A percentile compares a stretch with the other conserved stretches of the same genome.
Conservation (phyloP, 2,113 vertebrate species). For the Halichoerus grypus region DNA sequence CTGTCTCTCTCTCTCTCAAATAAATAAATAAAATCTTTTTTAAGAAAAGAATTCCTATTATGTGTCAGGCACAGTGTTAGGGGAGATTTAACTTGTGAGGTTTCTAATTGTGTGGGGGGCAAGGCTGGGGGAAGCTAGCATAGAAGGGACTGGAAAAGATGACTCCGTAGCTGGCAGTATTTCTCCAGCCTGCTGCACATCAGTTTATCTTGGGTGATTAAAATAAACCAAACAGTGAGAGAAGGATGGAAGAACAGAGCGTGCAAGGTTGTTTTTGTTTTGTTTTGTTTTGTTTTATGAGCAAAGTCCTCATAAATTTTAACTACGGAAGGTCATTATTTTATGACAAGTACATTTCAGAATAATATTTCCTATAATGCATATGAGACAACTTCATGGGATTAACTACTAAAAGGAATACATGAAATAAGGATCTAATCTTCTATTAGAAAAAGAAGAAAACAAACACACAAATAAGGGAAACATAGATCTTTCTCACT, state of each 20-base stretch:
- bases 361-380: not conserved
- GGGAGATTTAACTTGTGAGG: not conserved
- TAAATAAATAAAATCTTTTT: not conserved
- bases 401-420: not conserved
- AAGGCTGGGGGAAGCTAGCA: not conserved
- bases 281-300: not conserved
- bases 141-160: not conserved
- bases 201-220: not conserved
- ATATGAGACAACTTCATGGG: not conserved
- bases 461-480: not conserved
- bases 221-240: not conserved
- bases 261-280: not conserved
- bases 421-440: not conserved
- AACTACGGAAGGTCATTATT: not conserved
- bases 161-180: not conserved
- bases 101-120: not conserved
- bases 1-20: not conserved
- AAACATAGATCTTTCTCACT: not conserved
- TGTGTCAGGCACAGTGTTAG: not conserved
- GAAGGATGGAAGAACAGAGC: not conserved
- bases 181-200: not conserved
- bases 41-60: not conserved
- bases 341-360: not conserved
- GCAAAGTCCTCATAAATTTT: not conserved
- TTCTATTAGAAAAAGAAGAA: not conserved